Base-by-base conservation (phyloP, 2,113 vertebrate genomes). In the Petroica traversi region DNA sequence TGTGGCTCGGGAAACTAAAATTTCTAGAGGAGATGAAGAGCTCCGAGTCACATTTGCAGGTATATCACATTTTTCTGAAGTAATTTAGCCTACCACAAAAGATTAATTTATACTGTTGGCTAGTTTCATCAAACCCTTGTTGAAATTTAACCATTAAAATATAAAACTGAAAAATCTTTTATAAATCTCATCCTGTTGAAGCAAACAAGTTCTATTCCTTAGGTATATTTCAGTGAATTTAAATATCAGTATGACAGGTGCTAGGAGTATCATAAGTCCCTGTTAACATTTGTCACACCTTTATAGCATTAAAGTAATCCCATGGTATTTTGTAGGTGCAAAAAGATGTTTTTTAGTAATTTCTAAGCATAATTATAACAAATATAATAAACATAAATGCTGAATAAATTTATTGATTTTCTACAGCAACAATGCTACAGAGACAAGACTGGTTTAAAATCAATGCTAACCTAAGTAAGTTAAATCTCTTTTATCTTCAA, bases 241-340 rank as follows among this genome's bases (percentile, higher is more conserved):
- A 66, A 62, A 45, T 48, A 55, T 36, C 22, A 24, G 28, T 5
- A 6, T 57, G 38, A 74, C 18, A 67, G 19, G 16, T 46, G 6
- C 22, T 75, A 57, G 7, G 8, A 72, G 9, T 38, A 64, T 33
- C 46, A 34, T 43, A 64, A 77, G 3, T 0, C 0, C 24, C 15
- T 64, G 24, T 31, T 80, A 75, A 24, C 4, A 62, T 38, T 46
- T 86, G 18, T 48, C 40, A 31, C 6, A 78, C 15, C 12, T 82
- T 78, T 40, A 34, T 26, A 78, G 18, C 16, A 48, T 64, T 63
- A 77, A 87, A 58, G 19, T 11, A 92, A 89, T n/a, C 8, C 29
- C 61, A 45, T 63, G 12, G 40, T 34, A 38, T 55, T 76, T 43
- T 54, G 11, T 80, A 33, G 13, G 26, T 62, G 20, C 8, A 69